Conservation (phyloP, 2,888 invertebrate species). For the Mechanitis messenoides region DNA sequence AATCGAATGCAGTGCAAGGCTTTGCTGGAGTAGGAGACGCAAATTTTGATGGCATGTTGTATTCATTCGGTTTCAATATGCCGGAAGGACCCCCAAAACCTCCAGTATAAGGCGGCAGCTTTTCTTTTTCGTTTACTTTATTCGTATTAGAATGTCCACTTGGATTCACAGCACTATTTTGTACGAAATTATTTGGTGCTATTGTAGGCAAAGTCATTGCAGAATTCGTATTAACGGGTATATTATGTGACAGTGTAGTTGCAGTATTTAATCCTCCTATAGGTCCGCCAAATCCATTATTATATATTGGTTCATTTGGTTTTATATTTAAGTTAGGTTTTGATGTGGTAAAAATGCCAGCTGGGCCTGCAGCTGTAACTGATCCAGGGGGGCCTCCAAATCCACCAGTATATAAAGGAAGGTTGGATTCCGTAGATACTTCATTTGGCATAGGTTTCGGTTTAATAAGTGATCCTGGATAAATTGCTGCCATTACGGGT, state of each 20-base stretch:
- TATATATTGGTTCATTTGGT: slow-evolving; percentile 32
- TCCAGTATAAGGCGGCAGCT: slow-evolving; percentile 40
- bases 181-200: not conserved
- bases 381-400: slow-evolving; percentile 44
- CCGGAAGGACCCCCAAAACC: slow-evolving; percentile 49
- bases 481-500: slow-evolving; percentile 13
- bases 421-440: slow-evolving; percentile 15
- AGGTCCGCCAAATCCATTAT: slow-evolving; percentile 44
- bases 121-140: slow-evolving; percentile 13
- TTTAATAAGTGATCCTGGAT: not conserved
- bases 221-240: not conserved
- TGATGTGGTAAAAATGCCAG: not conserved
- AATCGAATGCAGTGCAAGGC: slow-evolving; percentile 25
- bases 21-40: slow-evolving; percentile 23
- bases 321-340: slow-evolving; percentile 3
- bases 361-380: slow-evolving; percentile 6
- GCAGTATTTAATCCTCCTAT: slow-evolving; percentile 34
- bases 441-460: slow-evolving; percentile 11
- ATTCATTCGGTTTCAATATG: slow-evolving; percentile 48
- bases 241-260: not conserved
- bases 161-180: slow-evolving; percentile 3
- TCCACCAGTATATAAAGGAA: slow-evolving; percentile 42
- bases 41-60: slow-evolving; percentile 30
- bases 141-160: not conserved
- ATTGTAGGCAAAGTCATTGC: not conserved